phyloP scores from a whole-genome alignment of 2,797 vertebrate genomes.

The Tolypeutes matacus region DNA sequence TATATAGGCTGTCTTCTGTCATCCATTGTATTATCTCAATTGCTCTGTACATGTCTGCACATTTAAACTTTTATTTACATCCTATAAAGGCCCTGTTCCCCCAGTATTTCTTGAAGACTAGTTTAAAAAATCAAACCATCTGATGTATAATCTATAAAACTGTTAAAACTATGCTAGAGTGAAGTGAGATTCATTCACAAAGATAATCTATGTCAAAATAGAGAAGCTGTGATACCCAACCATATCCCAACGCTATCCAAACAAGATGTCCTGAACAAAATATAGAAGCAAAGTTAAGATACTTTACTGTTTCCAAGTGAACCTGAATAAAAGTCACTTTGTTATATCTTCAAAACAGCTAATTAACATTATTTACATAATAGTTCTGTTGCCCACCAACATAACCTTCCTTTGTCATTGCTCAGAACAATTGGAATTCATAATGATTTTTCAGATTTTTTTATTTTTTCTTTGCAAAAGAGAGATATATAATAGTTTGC shows the following conservation, averaged over 20 bases:
- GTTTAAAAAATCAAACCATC: slow-evolving; percentile 8
- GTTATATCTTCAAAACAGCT: slow-evolving; percentile 6
- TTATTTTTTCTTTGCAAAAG: slow-evolving; percentile 3
- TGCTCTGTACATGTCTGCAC: not conserved
- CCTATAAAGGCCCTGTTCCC: not conserved
- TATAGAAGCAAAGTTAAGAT: slow-evolving; percentile 19
- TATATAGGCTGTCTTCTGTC: not conserved
- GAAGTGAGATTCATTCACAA: slow-evolving; percentile 22
- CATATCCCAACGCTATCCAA: slow-evolving; percentile 23
- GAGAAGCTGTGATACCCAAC: not conserved
- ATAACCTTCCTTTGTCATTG: not conserved
- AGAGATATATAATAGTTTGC: slow-evolving; percentile 69
- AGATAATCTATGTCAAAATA: slow-evolving; percentile 25
- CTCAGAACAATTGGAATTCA: slow-evolving; percentile 3
- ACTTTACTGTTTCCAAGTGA: slow-evolving; percentile 33
- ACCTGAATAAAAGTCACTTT: slow-evolving; percentile 34
- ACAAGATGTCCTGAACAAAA: not conserved
- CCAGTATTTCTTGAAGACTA: not conserved
- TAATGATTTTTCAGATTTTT: slow-evolving; percentile 53
- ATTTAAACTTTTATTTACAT: slow-evolving; percentile 34
- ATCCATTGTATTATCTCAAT: not conserved
- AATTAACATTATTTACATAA: slow-evolving; percentile 19
- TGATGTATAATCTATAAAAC: slow-evolving; percentile 16
- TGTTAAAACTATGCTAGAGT: slow-evolving; percentile 12
- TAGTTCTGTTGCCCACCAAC: slow-evolving; percentile 22